Conservation (phyloP, 1,140 invertebrate species). For the Nautilus pompilius region DNA sequence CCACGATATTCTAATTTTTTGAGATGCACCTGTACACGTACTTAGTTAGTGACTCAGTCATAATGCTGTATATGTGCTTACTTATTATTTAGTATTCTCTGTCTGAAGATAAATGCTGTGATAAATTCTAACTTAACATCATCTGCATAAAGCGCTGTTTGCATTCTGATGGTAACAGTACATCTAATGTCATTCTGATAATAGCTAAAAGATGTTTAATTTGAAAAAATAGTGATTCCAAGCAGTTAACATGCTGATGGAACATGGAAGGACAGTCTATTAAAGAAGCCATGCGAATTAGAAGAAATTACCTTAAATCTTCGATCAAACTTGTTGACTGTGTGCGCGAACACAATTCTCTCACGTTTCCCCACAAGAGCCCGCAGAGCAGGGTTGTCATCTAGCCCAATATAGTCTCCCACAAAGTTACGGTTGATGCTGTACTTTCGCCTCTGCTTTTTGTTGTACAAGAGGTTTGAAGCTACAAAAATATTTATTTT, state of each 20-base stretch:
- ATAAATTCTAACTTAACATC: neutral
- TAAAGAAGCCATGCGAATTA: neutral
- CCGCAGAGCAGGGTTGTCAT: constrained; percentile 62
- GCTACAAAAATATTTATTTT: constrained; percentile 47
- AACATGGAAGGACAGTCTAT: neutral
- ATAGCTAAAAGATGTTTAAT: neutral
- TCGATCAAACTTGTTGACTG: constrained; percentile 71
- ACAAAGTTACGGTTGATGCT: constrained; percentile 73
- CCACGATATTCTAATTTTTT: too few relatives aligned
- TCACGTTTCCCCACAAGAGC: constrained; percentile 65
- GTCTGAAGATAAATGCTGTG: too few relatives aligned
- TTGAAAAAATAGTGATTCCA: neutral
- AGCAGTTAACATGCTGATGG: neutral
- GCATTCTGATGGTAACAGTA: neutral
- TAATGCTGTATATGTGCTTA: too few relatives aligned
- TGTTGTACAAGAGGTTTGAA: constrained; percentile 64
- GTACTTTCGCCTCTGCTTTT: constrained; percentile 66
- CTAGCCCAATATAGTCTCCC: constrained; percentile 73
- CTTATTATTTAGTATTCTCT: too few relatives aligned
- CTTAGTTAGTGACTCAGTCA: too few relatives aligned
- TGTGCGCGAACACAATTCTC: constrained; percentile 69
- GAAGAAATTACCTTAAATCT: constrained; percentile 63
- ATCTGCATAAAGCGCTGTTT: neutral
- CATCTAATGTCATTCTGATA: neutral
- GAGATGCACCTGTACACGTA: too few relatives aligned